phyloP scores from a whole-genome alignment of 92 coral and sea anemone genomes.

The Scolanthus callimorphus region DNA sequence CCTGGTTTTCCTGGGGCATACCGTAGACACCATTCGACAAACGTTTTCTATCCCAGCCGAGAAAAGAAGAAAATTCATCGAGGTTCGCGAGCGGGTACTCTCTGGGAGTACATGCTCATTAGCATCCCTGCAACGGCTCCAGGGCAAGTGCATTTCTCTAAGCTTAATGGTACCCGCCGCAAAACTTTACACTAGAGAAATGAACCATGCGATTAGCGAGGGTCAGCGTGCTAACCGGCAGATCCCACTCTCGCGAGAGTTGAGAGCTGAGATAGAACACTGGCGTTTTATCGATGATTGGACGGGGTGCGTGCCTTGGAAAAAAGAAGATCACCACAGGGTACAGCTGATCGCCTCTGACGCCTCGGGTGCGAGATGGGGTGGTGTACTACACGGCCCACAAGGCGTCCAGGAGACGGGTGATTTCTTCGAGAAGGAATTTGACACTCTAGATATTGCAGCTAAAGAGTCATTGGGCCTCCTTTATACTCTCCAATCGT shows the following conservation, averaged over 20 bases:
- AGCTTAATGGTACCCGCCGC: no score
- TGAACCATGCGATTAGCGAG: slow-evolving; percentile 2
- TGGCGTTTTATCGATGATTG: slow-evolving; percentile 15
- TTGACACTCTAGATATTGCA: slow-evolving; percentile 8
- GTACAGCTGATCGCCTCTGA: not conserved
- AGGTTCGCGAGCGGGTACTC: not conserved
- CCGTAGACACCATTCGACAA: slow-evolving; percentile 7
- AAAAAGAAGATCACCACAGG: slow-evolving; percentile 10
- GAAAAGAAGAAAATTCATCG: slow-evolving; percentile 4
- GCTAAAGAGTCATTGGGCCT: slow-evolving; percentile 8
- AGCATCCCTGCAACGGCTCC: not conserved
- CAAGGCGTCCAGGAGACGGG: not conserved
- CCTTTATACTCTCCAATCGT: slow-evolving; percentile 4
- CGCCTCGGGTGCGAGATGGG: slow-evolving; percentile 8
- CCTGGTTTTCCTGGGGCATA: slow-evolving; percentile 7
- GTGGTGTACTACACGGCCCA: not conserved
- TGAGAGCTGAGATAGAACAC: slow-evolving; percentile 4
- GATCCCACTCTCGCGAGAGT: not conserved
- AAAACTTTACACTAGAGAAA: slow-evolving; percentile 17
- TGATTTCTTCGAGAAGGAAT: slow-evolving; percentile 4
- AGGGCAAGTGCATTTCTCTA: no score
- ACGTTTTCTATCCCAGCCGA: no score
- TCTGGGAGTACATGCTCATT: not conserved
- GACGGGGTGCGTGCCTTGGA: slow-evolving; percentile 15
- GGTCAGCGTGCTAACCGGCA: not conserved